phyloP scores from a whole-genome alignment of 2,113 vertebrate genomes.

The Xiphias gladius region DNA sequence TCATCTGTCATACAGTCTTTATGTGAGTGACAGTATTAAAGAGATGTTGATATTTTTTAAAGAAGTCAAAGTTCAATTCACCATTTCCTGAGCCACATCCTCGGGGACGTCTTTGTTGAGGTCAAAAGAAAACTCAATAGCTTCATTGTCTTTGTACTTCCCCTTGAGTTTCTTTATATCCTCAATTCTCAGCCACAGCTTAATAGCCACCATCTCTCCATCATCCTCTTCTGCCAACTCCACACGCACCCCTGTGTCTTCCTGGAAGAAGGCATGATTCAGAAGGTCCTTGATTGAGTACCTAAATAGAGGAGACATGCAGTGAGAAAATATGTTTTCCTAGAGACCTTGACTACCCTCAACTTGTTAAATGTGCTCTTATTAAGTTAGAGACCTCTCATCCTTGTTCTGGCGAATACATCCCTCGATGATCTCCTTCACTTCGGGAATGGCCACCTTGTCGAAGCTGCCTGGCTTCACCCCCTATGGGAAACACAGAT shows the following conservation, averaged over 20 bases:
- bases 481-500: conserved; percentile 88
- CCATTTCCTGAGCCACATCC: conserved; percentile 98
- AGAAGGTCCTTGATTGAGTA: conserved; percentile 99
- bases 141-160: conserved; percentile 99
- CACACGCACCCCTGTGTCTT: conserved; percentile 97
- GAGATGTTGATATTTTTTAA: not conserved
- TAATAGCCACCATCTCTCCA: conserved; percentile 96
- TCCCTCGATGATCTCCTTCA: conserved; percentile 99
- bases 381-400: conserved; percentile 87
- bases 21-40: not conserved
- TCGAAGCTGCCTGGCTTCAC: conserved; percentile 99
- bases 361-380: not conserved
- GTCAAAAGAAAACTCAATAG: conserved; percentile 99
- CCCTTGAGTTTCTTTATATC: conserved; percentile 98
- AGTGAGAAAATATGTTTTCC: conserved; percentile 26
- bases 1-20: not conserved
- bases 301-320: conserved; percentile 72
- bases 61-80: conserved; percentile 71
- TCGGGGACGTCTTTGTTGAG: conserved; percentile 96
- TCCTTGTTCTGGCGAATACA: conserved; percentile 99
- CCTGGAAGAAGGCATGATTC: conserved; percentile 99
- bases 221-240: conserved; percentile 98
- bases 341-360: not conserved
- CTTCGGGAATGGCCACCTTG: conserved; percentile 99
- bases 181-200: conserved; percentile 97